phyloP scores from a whole-genome alignment of 2,888 invertebrate species.

The Catocala sponsa region DNA sequence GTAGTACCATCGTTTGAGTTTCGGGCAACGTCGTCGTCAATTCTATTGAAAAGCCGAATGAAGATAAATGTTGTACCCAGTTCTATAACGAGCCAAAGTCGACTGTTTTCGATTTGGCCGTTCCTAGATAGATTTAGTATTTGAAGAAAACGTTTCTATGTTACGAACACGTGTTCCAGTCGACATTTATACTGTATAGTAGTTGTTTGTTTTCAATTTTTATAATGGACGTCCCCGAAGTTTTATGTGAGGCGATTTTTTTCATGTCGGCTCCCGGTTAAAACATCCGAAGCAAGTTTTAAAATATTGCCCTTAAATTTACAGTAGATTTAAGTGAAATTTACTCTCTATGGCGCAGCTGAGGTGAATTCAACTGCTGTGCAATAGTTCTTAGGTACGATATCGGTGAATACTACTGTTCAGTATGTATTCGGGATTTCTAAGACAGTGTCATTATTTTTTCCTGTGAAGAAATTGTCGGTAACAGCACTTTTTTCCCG shows the following conservation, averaged over 20 bases:
- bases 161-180: conserved; percentile 36
- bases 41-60: conserved; percentile 85
- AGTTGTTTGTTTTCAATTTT: conserved; percentile 41
- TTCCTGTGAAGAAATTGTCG: too few relatives aligned
- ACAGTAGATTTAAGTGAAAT: too few relatives aligned
- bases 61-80: conserved; percentile 84
- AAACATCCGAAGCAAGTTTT: background rate
- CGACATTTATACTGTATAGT: conserved; percentile 30
- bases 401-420: too few relatives aligned
- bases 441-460: too few relatives aligned
- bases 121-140: conserved; percentile 77
- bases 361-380: too few relatives aligned
- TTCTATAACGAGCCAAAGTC: conserved; percentile 83
- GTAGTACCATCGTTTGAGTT: conserved; percentile 84
- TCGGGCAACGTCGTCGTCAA: conserved; percentile 83
- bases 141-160: conserved; percentile 65
- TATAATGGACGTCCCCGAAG: conserved; percentile 30
- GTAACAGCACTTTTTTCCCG: too few relatives aligned
- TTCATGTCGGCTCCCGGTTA: background rate
- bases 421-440: too few relatives aligned
- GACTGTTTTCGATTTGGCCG: conserved; percentile 85
- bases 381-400: too few relatives aligned
- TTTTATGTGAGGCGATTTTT: conserved; percentile 35
- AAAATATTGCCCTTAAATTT: too few relatives aligned
- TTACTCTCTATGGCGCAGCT: too few relatives aligned